Evolutionary conservation across 2,888 invertebrate species (phyloP).

Genomic region (Morpho deidamia): DNA sequence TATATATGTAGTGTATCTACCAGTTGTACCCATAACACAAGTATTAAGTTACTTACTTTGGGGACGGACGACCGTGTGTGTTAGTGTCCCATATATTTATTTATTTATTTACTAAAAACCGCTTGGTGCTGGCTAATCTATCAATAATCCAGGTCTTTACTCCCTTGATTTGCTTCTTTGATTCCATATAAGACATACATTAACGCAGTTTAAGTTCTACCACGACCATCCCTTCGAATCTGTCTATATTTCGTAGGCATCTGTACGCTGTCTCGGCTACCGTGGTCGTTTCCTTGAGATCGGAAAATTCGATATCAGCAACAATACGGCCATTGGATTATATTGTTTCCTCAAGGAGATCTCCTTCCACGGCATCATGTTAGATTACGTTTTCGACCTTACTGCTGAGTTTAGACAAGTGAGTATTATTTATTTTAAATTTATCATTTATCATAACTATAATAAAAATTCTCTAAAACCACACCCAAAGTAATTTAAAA

Average conservation of each 20-base stretch:
- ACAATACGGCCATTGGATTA: slow-evolving; percentile 83
- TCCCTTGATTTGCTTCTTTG: too few relatives aligned
- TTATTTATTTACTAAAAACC: too few relatives aligned
- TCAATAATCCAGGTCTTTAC: too few relatives aligned
- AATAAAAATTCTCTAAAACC: background rate
- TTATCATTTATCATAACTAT: background rate
- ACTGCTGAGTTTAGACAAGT: slow-evolving; percentile 60
- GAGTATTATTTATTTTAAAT: background rate
- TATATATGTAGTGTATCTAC: too few relatives aligned
- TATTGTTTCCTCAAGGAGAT: slow-evolving; percentile 80
- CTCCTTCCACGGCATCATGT: slow-evolving; percentile 77
- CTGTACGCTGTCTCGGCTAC: slow-evolving; percentile 71
- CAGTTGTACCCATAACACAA: too few relatives aligned
- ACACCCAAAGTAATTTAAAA: too few relatives aligned
- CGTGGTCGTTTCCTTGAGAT: slow-evolving; percentile 87
- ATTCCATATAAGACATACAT: background rate
- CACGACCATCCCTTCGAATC: background rate
- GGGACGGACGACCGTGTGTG: too few relatives aligned
- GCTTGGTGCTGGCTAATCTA: too few relatives aligned
- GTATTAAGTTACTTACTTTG: too few relatives aligned
- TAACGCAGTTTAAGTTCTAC: too few relatives aligned
- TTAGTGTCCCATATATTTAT: too few relatives aligned
- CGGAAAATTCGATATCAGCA: slow-evolving; percentile 86
- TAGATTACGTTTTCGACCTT: slow-evolving; percentile 70
- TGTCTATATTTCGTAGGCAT: slow-evolving; percentile 44